A percentile compares a stretch with the other conserved stretches of the same genome.
Conservation (phyloP, 2,797 vertebrate species). For the Alectoris magna region DNA sequence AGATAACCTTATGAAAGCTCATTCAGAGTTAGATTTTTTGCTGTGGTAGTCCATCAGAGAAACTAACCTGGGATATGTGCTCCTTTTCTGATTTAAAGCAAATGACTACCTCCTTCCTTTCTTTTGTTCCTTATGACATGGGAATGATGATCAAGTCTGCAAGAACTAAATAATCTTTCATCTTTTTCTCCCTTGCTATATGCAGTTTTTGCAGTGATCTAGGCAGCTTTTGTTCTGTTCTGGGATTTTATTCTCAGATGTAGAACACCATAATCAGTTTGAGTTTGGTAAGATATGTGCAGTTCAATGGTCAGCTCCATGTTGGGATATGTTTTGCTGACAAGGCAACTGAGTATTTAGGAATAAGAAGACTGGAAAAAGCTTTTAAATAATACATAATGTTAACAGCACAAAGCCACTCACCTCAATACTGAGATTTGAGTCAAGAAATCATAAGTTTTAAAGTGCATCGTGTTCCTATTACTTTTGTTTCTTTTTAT, state of each 20-base stretch:
- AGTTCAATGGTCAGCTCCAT: background rate
- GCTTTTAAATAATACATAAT: background rate
- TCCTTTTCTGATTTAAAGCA: background rate
- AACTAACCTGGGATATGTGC: background rate
- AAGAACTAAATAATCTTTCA: accelerated
- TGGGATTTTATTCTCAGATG: background rate
- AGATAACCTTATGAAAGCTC: background rate
- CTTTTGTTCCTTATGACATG: background rate
- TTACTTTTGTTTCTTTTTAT: background rate
- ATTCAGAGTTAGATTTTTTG: background rate
- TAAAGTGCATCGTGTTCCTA: background rate
- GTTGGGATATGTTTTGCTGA: background rate
- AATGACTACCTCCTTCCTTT: background rate
- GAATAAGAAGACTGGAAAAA: background rate
- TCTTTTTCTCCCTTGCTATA: background rate
- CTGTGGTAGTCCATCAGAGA: background rate
- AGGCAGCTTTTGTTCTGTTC: background rate
- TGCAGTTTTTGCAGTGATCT: background rate
- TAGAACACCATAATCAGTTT: background rate
- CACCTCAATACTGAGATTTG: background rate
- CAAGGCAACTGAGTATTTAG: background rate
- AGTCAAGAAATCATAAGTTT: background rate
- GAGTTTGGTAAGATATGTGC: background rate
- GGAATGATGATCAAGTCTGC: background rate
- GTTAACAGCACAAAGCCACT: background rate